Evolutionary conservation across 2,113 vertebrate genomes (phyloP), one percentile per base, ranked within the genome.

Genomic region (Prietella phreatophila): DNA sequence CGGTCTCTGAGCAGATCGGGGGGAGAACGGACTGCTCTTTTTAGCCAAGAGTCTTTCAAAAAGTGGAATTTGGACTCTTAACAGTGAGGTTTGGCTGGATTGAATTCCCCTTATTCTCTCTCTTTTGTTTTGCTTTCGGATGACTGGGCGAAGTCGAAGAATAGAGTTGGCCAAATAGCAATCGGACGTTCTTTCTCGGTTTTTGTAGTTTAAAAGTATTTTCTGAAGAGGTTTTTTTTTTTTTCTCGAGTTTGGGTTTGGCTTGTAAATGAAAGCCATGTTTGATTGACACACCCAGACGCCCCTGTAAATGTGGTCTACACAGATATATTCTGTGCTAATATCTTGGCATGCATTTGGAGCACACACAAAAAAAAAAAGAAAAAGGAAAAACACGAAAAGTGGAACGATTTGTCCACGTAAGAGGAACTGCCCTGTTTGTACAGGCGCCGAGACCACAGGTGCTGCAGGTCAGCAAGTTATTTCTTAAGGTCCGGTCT

Each of bases 71-170:
- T 82, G 58, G 86, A 30, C 83, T 87, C 84, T 67, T 61, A 85
- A 88, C 47, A 82, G 85, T 55, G 67, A 85, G 85, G 85, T 58
- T 55, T 85, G 87, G 81, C 75, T 65, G 33, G 30, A n/a, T 33
- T 88, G 33, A 86, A 55, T 87, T 47, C 47, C 56, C 30, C 61
- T 55, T 33, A 81, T 67, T 85, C 80, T 76, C 65, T 36, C 3
- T 25, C 75, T 85, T 85, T 90, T 90, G 87, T 88, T 84, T 87
- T 86, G 75, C 79, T 84, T 90, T 73, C 71, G 78, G 61, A 87
- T 83, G 78, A 81, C 69, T 80, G 47, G 85, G 82, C 69, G 36
- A 27, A 88, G 75, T 83, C 42, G 4, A 65, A 89, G 56, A 91
- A 83, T 85, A 87, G 85, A 89, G 75, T 67, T 69, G 14, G 75